Evolutionary conservation across 2,113 vertebrate species (phyloP), one percentile per base, ranked within the genome.

Genomic region (Seriola quinqueradiata): DNA sequence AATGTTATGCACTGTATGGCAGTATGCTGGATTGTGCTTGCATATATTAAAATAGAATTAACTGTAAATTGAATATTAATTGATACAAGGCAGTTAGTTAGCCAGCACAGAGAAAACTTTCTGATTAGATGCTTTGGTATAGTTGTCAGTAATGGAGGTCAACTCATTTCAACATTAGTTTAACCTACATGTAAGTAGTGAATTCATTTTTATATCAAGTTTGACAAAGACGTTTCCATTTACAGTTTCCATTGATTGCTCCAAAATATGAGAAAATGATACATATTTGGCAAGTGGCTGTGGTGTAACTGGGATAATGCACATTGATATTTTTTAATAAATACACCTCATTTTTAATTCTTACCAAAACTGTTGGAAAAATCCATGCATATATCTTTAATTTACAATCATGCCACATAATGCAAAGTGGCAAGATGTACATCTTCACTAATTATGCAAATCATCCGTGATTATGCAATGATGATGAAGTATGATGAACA

Each of bases 401-500:
- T 76, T 57, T 36, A 75, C 16, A 70, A 32, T 68, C 40, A 17
- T 60, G 40, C 28, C 36, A 23, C 46, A 64, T 14, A 52, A 68
- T 77, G 64, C 16, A 46, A 40, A 57, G 25, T 28, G 57, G 9
- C n/a, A 46, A 42, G 57, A 70, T 12, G 4, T 40, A n/a, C 48
- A 40, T 59, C 42, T 34, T 40, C 19, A 12, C 32, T 44, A 54
- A 70, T 63, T 52, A 48, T 60, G 25, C 19, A 80, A 42, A 72
- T 61, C n/a, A 38, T 21, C 7, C 13, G 0, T 73, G 25, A 83
- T 81, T 65, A 67, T 9, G 54, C 50, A 2, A 67, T 16, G 40
- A 59, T 61, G 68, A 68, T 79, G 48, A 66, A 63, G 42, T 66
- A 48, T 19, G 57, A 55, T 52, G 25, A 71, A 38, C 17, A 54